phyloP scores from a whole-genome alignment of 2,888 invertebrate species.

The Heteromyza rotundicornis region DNA sequence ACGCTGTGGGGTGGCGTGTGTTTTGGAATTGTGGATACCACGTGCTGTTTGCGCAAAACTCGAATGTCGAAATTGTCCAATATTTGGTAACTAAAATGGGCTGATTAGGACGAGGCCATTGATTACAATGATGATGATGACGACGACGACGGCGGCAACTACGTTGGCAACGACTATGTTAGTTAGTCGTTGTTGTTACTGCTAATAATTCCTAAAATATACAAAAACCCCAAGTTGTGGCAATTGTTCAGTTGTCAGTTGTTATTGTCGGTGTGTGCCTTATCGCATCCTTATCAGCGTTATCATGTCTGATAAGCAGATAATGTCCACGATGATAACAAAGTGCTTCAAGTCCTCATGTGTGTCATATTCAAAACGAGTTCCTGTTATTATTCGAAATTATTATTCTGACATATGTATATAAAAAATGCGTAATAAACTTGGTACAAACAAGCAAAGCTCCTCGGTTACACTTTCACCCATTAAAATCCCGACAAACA shows the following conservation, averaged over 20 bases:
- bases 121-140: neutral
- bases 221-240: neutral
- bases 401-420: no score
- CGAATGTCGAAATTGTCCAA: neutral
- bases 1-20: neutral
- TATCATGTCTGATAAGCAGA: neutral
- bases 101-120: slow-evolving; percentile 38
- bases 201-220: neutral
- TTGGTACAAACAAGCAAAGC: no score
- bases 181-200: slow-evolving; percentile 5
- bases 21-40: slow-evolving; percentile 40
- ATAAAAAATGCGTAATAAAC: no score
- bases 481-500: no score
- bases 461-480: no score
- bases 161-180: slow-evolving; percentile 3
- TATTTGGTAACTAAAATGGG: slow-evolving; percentile 25
- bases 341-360: neutral
- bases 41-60: slow-evolving; percentile 39
- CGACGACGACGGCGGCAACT: neutral
- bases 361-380: neutral
- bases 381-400: neutral
- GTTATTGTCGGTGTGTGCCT: neutral
- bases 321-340: neutral
- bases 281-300: neutral
- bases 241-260: neutral